These are phyloP conservation scores for Melangyna quadrimaculata DNA, from an alignment of 2,888 invertebrate species.

Conservation along the genomic window DNA sequence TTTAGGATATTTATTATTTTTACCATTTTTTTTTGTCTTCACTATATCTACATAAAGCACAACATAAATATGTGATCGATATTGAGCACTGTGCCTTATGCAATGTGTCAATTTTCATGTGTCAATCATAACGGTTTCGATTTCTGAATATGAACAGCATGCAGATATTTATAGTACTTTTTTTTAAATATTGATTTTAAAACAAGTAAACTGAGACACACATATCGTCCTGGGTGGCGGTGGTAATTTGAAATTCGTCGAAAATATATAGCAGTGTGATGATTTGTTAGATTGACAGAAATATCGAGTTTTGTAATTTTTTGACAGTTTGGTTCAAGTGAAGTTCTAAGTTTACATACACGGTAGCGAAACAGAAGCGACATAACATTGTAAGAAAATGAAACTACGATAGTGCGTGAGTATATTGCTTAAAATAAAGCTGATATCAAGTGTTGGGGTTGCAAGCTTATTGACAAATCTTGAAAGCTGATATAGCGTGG, in stretches of 20 bases:
- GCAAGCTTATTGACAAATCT: neutral
- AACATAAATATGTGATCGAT: slow-evolving; percentile 12
- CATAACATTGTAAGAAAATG: neutral
- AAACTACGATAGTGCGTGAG: neutral
- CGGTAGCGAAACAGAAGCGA: slow-evolving; percentile 33
- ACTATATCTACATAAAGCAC: slow-evolving; percentile 8
- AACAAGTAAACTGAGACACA: slow-evolving; percentile 55
- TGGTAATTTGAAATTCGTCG: slow-evolving; percentile 24
- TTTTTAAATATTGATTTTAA: neutral
- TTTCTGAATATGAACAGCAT: slow-evolving; percentile 38
- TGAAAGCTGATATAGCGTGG: neutral
- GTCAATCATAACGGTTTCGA: slow-evolving; percentile 65
- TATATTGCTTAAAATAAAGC: neutral
- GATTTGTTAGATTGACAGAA: slow-evolving; percentile 14
- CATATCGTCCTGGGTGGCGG: slow-evolving; percentile 46
- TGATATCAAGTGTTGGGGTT: neutral
- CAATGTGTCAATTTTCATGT: slow-evolving; percentile 65
- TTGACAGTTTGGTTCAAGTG: slow-evolving; percentile 34
- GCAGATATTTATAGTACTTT: neutral
- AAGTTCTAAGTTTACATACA: neutral
- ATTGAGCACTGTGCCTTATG: slow-evolving; percentile 37
- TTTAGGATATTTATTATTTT: slow-evolving; percentile 6
- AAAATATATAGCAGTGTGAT: neutral
- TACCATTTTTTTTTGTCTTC: neutral
- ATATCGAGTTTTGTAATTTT: slow-evolving; percentile 14